A percentile compares a stretch with the other conserved stretches of the same genome.
Evolutionary conservation across 2,113 vertebrate species (phyloP).

Genomic region (Oxygymnocypris stewartii): DNA sequence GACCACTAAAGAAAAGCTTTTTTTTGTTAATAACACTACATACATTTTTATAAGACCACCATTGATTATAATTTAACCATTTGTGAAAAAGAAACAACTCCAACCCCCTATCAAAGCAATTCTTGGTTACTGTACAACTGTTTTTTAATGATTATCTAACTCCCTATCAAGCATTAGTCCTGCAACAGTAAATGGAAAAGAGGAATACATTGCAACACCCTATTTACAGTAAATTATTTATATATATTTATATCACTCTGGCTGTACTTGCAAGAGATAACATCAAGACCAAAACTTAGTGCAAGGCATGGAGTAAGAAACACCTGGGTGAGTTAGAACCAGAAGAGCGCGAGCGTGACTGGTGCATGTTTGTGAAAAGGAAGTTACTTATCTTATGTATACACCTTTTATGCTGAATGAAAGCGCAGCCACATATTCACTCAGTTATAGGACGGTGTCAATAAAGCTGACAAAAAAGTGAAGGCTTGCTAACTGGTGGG

Average conservation of each 20-base stretch:
- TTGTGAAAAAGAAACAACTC: constrained; percentile 78
- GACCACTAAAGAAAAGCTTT: constrained; percentile 70
- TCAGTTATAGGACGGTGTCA: constrained; percentile 11
- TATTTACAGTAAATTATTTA: constrained; percentile 98
- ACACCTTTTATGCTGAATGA: constrained; percentile 1
- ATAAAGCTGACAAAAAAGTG: background rate
- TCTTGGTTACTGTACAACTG: constrained; percentile 88
- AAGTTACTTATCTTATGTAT: background rate
- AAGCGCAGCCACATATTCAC: background rate
- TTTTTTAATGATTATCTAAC: constrained; percentile 83
- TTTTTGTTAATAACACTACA: constrained; percentile 77
- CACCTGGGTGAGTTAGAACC: constrained; percentile 65
- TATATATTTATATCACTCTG: constrained; percentile 76
- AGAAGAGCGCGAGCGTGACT: constrained; percentile 18
- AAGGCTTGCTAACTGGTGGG: constrained; percentile 3
- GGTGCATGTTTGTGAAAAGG: constrained; percentile 28
- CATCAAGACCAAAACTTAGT: constrained; percentile 70
- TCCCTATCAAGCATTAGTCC: constrained; percentile 91
- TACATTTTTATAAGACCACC: constrained; percentile 88
- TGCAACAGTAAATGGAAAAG: constrained; percentile 88
- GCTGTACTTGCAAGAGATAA: constrained; percentile 60
- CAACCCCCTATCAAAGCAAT: constrained; percentile 75
- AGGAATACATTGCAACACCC: constrained; percentile 92
- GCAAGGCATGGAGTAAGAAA: constrained; percentile 79
- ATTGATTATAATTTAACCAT: constrained; percentile 88